Conservation (phyloP, 2,797 vertebrate genomes). For the Mormyrops attenuatus region DNA sequence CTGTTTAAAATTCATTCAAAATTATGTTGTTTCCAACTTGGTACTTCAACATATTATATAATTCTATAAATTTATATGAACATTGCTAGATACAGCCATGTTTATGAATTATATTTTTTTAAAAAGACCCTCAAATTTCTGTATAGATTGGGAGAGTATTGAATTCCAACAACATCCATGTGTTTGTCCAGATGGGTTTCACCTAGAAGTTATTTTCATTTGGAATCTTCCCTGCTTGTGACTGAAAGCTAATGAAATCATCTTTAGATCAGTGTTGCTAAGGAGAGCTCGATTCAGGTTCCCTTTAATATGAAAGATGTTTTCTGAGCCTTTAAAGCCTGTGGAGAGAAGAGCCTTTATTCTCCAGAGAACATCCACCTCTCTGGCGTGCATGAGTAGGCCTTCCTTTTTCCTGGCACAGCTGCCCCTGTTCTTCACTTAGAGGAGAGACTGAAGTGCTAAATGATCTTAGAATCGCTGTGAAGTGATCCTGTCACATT, state of each 20-base stretch:
- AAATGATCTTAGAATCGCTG: conserved; percentile 11
- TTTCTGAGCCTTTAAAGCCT: neutral
- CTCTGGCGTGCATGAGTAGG: neutral
- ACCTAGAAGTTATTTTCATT: neutral
- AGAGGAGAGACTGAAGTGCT: conserved; percentile 15
- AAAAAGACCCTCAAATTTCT: neutral
- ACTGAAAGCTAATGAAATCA: conserved; percentile 2
- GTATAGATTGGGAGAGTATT: neutral
- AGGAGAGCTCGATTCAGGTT: neutral
- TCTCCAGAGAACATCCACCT: conserved; percentile 16
- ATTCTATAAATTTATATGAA: neutral
- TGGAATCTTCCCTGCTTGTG: neutral
- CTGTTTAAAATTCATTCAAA: neutral
- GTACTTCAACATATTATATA: neutral
- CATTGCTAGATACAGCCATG: neutral
- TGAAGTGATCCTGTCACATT: conserved; percentile 18
- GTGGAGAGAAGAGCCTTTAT: neutral
- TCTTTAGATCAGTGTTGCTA: neutral
- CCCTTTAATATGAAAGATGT: conserved; percentile 16
- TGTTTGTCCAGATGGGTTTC: neutral
- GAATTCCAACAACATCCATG: neutral
- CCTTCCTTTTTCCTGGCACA: conserved; percentile 3
- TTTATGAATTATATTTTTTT: neutral
- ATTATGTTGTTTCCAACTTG: neutral
- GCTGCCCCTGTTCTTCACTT: conserved; percentile 12